Evolutionary conservation across 1,140 invertebrate genomes (phyloP).

Genomic region (Aricia agestis): DNA sequence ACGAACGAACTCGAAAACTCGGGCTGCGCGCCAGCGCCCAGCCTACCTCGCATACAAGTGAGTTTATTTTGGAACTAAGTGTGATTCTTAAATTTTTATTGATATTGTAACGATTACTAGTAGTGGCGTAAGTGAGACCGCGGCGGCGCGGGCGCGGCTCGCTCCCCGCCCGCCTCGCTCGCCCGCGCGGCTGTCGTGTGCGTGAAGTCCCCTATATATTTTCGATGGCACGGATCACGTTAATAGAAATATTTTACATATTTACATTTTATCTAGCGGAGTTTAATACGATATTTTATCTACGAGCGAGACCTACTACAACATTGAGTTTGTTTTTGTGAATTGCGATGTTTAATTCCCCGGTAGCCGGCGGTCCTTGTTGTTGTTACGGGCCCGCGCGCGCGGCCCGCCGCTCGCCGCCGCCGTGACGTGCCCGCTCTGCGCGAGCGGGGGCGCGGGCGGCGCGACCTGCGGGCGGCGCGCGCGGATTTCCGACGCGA

Average conservation of each 20-base stretch:
- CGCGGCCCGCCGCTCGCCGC: slow-evolving; percentile 42
- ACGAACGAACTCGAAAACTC: slow-evolving; percentile 81
- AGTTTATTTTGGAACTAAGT: slow-evolving; percentile 84
- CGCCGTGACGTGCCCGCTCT: neutral
- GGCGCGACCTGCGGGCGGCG: slow-evolving; percentile 30
- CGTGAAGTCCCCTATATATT: slow-evolving; percentile 72
- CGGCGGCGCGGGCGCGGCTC: slow-evolving; percentile 32
- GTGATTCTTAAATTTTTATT: slow-evolving; percentile 80
- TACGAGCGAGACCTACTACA: slow-evolving; percentile 73
- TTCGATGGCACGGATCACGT: slow-evolving; percentile 73
- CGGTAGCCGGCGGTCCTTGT: slow-evolving; percentile 71
- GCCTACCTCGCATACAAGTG: slow-evolving; percentile 83
- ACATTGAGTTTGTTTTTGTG: slow-evolving; percentile 73
- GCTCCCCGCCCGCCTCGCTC: neutral
- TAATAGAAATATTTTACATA: slow-evolving; percentile 74
- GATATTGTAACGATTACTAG: slow-evolving; percentile 75
- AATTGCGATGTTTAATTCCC: slow-evolving; percentile 73
- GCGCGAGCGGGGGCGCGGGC: neutral
- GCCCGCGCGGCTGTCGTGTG: slow-evolving; percentile 48
- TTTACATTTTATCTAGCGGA: slow-evolving; percentile 75
- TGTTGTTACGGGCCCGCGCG: slow-evolving; percentile 65
- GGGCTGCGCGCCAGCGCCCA: slow-evolving; percentile 79
- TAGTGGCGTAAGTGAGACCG: slow-evolving; percentile 69
- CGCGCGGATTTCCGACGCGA: slow-evolving; percentile 48
- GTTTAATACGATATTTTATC: slow-evolving; percentile 74